These are phyloP conservation scores for Telmatherina bonti DNA, from an alignment of 2,797 vertebrate genomes.

Conservation along the genomic window DNA sequence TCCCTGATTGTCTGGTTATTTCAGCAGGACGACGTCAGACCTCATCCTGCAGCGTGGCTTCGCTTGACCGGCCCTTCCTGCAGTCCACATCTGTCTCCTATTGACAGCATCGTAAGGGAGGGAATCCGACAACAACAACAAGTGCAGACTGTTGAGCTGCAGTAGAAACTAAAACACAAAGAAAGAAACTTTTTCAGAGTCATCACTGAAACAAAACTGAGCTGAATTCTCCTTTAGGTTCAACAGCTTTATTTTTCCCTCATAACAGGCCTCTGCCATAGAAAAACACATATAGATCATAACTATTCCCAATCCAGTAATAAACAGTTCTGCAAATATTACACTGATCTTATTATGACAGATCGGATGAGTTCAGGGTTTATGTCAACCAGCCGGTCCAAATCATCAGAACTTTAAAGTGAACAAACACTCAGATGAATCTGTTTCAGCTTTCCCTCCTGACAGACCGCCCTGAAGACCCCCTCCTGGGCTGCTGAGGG, in stretches of 20 bases:
- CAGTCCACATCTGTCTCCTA: not conserved
- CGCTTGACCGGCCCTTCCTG: not conserved
- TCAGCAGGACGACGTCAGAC: not conserved
- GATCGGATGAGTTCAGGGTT: not conserved
- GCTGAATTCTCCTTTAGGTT: not conserved
- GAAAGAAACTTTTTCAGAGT: not conserved
- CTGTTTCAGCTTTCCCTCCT: not conserved
- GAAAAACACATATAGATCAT: no score
- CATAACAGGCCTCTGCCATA: not conserved
- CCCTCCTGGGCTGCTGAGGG: conserved; percentile 1
- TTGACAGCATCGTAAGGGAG: not conserved
- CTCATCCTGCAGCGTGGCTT: not conserved
- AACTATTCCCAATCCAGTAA: no score
- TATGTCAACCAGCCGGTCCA: not conserved
- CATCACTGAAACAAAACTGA: not conserved
- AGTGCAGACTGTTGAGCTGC: not conserved
- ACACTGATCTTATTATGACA: not conserved
- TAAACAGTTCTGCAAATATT: not conserved
- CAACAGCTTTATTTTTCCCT: not conserved
- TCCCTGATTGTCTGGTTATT: not conserved
- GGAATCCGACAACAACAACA: not conserved
- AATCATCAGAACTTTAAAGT: conserved; percentile 27
- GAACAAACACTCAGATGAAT: conserved; percentile 15
- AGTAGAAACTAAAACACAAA: not conserved
- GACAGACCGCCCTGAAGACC: conserved; percentile 1